Conservation (phyloP, 2,113 vertebrate species). For the Macaca nemestrina region DNA sequence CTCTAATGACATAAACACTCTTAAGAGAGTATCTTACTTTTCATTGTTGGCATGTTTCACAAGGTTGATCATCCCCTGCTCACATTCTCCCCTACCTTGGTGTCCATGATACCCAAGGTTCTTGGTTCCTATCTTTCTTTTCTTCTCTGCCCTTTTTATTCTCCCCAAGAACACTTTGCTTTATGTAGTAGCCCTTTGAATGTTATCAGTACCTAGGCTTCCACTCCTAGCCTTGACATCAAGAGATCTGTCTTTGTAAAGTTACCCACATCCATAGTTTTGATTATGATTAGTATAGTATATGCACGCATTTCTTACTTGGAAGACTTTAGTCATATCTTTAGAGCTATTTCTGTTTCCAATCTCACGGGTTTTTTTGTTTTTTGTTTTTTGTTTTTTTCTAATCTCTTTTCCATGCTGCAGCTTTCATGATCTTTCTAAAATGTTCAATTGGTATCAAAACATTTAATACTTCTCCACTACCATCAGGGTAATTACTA, state of each 20-base stretch:
- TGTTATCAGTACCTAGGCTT: background rate
- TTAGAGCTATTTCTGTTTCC: background rate
- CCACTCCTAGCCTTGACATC: background rate
- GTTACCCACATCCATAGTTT: background rate
- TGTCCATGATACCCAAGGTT: background rate
- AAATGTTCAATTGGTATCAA: background rate
- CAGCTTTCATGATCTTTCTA: background rate
- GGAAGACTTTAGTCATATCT: background rate
- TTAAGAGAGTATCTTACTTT: background rate
- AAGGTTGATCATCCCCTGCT: background rate
- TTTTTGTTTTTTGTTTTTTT: background rate
- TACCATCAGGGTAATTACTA: background rate
- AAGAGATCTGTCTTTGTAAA: background rate
- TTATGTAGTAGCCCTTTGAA: background rate
- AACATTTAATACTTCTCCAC: background rate
- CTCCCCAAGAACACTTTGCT: background rate
- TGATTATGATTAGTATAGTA: background rate
- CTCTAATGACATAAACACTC: background rate
- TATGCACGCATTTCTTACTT: background rate
- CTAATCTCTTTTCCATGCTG: background rate
- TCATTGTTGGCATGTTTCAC: background rate
- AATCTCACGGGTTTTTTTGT: background rate
- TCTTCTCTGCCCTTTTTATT: background rate
- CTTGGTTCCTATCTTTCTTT: background rate
- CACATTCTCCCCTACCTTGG: background rate